These are phyloP conservation scores for Chironomus riparius DNA, from an alignment of 2,888 invertebrate species.

Conservation along the genomic window DNA sequence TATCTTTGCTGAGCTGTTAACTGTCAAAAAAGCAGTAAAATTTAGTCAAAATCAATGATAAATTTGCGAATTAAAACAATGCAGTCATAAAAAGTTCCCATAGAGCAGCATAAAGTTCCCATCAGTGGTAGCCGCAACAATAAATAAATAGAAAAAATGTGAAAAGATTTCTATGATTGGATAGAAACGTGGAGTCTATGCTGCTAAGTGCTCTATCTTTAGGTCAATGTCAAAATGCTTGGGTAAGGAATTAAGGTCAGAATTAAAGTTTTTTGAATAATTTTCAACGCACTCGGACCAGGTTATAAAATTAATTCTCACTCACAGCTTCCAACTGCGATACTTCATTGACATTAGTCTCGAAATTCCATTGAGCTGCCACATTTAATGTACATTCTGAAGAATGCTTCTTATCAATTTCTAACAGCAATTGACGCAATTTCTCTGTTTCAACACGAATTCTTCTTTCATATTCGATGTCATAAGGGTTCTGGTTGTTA, in stretches of 20 bases:
- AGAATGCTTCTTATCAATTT: conserved; percentile 65
- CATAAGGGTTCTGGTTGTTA: conserved; percentile 16
- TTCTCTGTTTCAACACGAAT: conserved; percentile 39
- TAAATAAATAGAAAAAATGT: background rate
- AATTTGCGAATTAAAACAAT: background rate
- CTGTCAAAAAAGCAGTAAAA: conserved; percentile 41
- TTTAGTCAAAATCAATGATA: background rate
- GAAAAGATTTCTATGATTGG: conserved; percentile 18
- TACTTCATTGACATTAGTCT: conserved; percentile 75
- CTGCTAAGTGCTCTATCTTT: conserved; percentile 23
- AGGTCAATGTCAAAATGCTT: conserved; percentile 29
- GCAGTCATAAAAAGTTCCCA: background rate
- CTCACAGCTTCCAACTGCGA: conserved; percentile 78
- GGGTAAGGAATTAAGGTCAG: background rate
- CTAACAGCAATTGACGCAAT: conserved; percentile 49
- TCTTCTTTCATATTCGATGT: conserved; percentile 36
- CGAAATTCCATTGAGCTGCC: conserved; percentile 82
- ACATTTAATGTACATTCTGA: conserved; percentile 77
- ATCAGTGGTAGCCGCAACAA: background rate
- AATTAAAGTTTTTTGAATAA: too few species aligned
- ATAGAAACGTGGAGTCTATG: background rate
- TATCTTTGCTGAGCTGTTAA: conserved; percentile 70
- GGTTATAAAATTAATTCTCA: conserved; percentile 31
- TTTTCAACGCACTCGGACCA: conserved; percentile 4
- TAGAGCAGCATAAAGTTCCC: background rate